phyloP scores from a whole-genome alignment of 1,140 invertebrate species.

The Brachionus paranguensis region DNA sequence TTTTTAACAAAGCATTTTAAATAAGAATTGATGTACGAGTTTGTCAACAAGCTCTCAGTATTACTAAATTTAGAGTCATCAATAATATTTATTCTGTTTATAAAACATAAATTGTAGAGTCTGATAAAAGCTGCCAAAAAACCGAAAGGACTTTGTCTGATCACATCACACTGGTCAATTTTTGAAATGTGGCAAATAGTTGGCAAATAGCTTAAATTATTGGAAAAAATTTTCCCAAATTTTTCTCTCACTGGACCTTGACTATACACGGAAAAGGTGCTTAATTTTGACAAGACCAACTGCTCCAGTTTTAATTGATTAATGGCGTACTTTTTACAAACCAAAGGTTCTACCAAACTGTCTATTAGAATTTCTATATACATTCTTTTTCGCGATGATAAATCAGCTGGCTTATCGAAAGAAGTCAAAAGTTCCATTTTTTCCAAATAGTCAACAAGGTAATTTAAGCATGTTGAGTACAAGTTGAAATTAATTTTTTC shows the following conservation, averaged over 20 bases:
- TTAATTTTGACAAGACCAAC: background rate
- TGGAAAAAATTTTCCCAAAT: background rate
- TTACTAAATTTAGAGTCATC: constrained; percentile 10
- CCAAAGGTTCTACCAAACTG: background rate
- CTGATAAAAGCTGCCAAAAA: constrained; percentile 4
- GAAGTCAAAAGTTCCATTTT: background rate
- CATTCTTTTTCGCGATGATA: background rate
- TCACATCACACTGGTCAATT: background rate
- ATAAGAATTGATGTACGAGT: background rate
- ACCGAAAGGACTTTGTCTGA: background rate
- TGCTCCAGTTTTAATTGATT: background rate
- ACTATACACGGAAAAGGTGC: background rate
- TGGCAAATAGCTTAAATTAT: constrained; percentile 35
- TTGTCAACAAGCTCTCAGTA: background rate
- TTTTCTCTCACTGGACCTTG: background rate
- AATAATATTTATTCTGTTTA: background rate
- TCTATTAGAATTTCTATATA: background rate
- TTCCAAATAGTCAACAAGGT: background rate
- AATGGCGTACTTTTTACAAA: background rate
- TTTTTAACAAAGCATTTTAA: constrained; percentile 13
- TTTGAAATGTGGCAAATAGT: background rate
- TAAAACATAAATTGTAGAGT: constrained; percentile 23
- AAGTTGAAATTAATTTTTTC: background rate
- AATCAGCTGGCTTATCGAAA: background rate
- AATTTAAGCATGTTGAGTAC: background rate